Evolutionary conservation across 2,113 vertebrate genomes (phyloP).

Genomic region (Grallaria varia): DNA sequence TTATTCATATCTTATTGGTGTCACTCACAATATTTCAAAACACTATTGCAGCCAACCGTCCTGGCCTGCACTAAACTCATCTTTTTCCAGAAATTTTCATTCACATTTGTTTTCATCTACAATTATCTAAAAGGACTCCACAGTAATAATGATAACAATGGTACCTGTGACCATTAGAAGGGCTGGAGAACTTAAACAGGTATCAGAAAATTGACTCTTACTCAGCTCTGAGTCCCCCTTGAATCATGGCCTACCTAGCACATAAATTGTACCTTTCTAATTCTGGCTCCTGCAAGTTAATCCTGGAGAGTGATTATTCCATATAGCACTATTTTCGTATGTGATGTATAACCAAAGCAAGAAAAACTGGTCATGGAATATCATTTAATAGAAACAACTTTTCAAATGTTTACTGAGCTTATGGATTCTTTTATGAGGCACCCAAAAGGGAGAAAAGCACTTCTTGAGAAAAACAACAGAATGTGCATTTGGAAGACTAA

Average conservation of each 20-base stretch:
- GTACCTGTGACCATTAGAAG: background rate
- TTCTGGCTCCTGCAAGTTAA: background rate
- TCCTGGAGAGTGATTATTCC: background rate
- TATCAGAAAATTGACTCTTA: background rate
- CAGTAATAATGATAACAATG: background rate
- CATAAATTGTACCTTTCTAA: background rate
- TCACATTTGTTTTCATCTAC: background rate
- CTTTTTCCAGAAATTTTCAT: background rate
- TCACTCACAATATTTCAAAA: background rate
- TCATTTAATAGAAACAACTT: background rate
- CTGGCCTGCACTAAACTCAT: background rate
- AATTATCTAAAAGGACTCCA: background rate
- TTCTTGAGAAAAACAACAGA: background rate
- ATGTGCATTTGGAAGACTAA: background rate
- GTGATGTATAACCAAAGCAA: background rate
- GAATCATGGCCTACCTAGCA: background rate
- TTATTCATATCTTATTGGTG: background rate
- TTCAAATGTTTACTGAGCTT: background rate
- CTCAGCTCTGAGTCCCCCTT: background rate
- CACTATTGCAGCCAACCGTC: background rate
- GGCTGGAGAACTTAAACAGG: background rate
- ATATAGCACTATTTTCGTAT: background rate
- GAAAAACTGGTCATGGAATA: background rate
- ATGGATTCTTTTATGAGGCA: background rate
- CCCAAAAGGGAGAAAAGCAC: background rate